Percentiles rank a stretch among this genome's conserved stretches.
Evolutionary conservation across 2,797 vertebrate species (phyloP).

Genomic region (Halcyon smyrnensis): DNA sequence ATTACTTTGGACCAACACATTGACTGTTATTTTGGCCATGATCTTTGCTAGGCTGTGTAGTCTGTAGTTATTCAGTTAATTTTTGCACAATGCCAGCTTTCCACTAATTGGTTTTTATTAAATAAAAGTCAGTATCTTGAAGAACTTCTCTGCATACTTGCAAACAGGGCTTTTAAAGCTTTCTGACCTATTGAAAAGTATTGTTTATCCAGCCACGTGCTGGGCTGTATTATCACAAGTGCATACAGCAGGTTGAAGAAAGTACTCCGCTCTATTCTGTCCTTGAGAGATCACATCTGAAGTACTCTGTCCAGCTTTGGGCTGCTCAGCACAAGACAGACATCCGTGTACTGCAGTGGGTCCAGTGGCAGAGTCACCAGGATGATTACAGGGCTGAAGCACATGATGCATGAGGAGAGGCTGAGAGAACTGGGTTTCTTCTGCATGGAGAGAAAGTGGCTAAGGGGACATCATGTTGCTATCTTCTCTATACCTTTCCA

Average conservation of each 20-base stretch:
- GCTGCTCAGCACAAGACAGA: background rate
- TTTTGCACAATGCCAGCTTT: background rate
- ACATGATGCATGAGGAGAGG: background rate
- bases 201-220: background rate
- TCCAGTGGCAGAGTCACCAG: no score
- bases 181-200: background rate
- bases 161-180: background rate
- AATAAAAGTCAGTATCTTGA: background rate
- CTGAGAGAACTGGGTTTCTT: background rate
- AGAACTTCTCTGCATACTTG: background rate
- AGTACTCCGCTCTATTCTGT: background rate
- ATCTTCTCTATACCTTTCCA: background rate
- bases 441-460: background rate
- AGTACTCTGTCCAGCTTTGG: background rate
- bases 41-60: no score
- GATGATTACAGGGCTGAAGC: background rate
- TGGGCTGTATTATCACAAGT: background rate
- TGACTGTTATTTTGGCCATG: no score
- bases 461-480: background rate
- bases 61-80: background rate
- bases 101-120: background rate
- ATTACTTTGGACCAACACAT: no score
- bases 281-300: no score
- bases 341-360: accelerated
- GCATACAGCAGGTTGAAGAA: background rate